Evolutionary conservation across 2,113 vertebrate species (phyloP), one percentile per base, ranked within the genome.

Genomic region (Ibidorhyncha struthersii): DNA sequence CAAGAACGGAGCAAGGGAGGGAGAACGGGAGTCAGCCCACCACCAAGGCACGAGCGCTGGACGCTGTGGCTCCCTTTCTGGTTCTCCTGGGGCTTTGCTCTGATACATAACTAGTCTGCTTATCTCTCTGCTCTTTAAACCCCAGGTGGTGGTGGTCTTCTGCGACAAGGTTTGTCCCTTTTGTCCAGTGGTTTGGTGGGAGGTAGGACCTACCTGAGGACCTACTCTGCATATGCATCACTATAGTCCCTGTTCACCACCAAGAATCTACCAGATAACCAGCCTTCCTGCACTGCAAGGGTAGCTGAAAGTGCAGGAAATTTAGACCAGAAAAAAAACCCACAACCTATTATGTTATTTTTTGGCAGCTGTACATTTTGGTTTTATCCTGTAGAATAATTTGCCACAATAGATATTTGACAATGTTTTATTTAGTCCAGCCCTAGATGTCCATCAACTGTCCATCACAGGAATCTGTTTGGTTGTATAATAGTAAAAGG

Each of bases 1-100:
- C 5, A 76, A 43, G 47, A 71, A 4, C 0, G 18, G 34, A 89
- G 14, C 9, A 40, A 50, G 8, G 40, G 0, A 9, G 38, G 47
- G 53, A 71, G 41, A 52, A 22, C 22, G 74, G 30, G 10, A 91
- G 41, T 43, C 53, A 84, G 14, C 17, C 36, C 21, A 30, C 25
- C 14, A 20, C 29, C 0, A 6, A 66, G 55, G 52, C 14, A 49
- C 0, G 5, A 62, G 19, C 0, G 2, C 49, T 77, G 69, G 32
- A 14, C 2, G 4, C 34, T 2, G 2, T 21, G 9, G 8, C 12
- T 93, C 18, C 43, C 14, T 56, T 62, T 34, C 43, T 36, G 41
- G 3, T 50, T 81, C 66, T 92, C 29, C 69, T 74, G 77, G 43
- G 55, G 56, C 4, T 86, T 58, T 80, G 9, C 32, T 73, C 45